Conservation (phyloP, 2,113 vertebrate species). For the Nanorana parkeri region DNA sequence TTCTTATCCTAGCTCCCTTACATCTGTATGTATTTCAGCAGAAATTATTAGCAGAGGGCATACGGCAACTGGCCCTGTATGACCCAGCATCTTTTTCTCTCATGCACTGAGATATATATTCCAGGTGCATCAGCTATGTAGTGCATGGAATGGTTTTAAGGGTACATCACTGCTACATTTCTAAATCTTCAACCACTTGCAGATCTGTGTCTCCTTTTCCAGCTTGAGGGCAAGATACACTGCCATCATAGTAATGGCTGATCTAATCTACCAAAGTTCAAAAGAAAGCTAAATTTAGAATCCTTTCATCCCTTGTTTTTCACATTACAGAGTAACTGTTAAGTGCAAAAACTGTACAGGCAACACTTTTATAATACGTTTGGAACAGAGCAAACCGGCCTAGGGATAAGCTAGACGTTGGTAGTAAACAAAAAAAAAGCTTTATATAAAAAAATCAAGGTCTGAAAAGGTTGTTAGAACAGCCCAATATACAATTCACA, state of each 20-base stretch:
- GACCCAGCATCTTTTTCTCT: constrained; percentile 8
- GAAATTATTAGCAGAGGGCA: constrained; percentile 6
- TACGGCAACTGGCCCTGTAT: constrained; percentile 1
- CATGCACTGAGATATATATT: constrained; percentile 11
- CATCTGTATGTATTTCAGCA: not conserved
- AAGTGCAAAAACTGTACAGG: constrained; percentile 44
- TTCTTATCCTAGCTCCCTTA: not conserved
- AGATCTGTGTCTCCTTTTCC: not conserved
- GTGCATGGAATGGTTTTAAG: constrained; percentile 26
- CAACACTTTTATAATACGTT: constrained; percentile 32
- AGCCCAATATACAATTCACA: not conserved
- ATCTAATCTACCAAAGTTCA: constrained; percentile 37
- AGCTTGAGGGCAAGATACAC: constrained; percentile 10
- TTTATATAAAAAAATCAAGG: not conserved
- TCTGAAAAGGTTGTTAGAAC: constrained; percentile 2
- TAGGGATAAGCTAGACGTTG: constrained; percentile 24
- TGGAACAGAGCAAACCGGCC: constrained; percentile 3
- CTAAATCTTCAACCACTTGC: constrained; percentile 12
- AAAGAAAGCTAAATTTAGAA: constrained; percentile 44
- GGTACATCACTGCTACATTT: constrained; percentile 26
- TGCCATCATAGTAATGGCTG: constrained; percentile 34
- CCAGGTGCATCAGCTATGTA: constrained; percentile 33
- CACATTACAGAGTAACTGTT: constrained; percentile 44
- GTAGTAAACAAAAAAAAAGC: not conserved
- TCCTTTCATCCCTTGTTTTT: constrained; percentile 42